A percentile compares a stretch with the other conserved stretches of the same genome.
Conservation (phyloP, 2,888 invertebrate species). For the Xylophagus ater region DNA sequence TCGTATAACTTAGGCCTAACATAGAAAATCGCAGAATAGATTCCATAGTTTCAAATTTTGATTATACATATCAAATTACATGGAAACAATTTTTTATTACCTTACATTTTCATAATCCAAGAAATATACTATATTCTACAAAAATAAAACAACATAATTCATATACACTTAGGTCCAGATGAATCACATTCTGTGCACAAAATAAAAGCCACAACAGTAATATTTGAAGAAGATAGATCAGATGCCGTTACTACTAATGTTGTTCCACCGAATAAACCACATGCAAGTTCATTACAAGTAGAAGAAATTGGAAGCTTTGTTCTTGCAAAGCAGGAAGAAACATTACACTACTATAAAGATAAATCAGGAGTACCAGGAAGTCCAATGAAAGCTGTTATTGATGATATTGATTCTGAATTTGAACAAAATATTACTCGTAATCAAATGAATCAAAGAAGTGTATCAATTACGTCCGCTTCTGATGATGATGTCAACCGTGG, state of each 20-base stretch:
- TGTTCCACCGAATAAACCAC: slow-evolving; percentile 42
- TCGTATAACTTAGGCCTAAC: too few species aligned
- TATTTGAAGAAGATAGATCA: slow-evolving; percentile 42
- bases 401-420: slow-evolving; percentile 42
- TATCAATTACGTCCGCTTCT: slow-evolving; percentile 56
- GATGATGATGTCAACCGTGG: slow-evolving; percentile 44
- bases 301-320: slow-evolving; percentile 43
- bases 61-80: too few species aligned
- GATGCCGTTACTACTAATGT: slow-evolving; percentile 30
- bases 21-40: too few species aligned
- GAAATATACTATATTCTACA: too few species aligned
- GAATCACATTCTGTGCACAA: slow-evolving; percentile 55
- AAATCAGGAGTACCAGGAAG: slow-evolving; percentile 37
- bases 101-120: too few species aligned
- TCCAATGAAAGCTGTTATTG: slow-evolving; percentile 44
- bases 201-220: slow-evolving; percentile 49
- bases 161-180: slow-evolving; percentile 49
- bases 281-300: slow-evolving; percentile 45
- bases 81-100: too few species aligned
- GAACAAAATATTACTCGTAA: slow-evolving; percentile 19
- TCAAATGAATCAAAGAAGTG: slow-evolving; percentile 41
- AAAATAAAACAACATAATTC: too few species aligned
- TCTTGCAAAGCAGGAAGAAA: slow-evolving; percentile 13
- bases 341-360: slow-evolving; percentile 15
- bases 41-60: too few species aligned